Conservation (phyloP, 35 echinoderm and acorn worm genomes). For the Anneissia japonica region DNA sequence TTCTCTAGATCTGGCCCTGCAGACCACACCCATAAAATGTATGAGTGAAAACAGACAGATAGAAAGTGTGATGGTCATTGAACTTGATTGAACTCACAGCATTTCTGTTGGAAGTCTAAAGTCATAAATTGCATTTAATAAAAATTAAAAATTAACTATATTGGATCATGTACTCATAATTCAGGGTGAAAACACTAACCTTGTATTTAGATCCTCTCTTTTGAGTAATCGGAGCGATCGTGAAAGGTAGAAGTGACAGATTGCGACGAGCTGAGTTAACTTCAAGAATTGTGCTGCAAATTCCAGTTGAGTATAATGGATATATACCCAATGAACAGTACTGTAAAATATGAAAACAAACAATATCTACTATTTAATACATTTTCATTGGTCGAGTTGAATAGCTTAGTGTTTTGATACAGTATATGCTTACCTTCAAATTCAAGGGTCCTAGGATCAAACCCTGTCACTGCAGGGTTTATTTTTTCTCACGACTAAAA, state of each 20-base stretch:
- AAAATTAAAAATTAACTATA: not conserved
- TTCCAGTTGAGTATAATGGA: conserved; percentile 56
- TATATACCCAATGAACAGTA: conserved; percentile 83
- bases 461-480: too few species aligned
- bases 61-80: too few species aligned
- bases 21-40: too few species aligned
- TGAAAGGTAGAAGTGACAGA: conserved; percentile 85
- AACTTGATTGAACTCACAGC: conserved; percentile 7
- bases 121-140: not conserved
- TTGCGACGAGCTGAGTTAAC: conserved; percentile 62
- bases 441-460: too few species aligned
- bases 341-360: conserved; percentile 51
- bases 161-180: not conserved
- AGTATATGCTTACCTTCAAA: too few species aligned
- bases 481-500: too few species aligned
- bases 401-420: too few species aligned
- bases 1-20: too few species aligned
- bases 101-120: not conserved
- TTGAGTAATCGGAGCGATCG: conserved; percentile 56
- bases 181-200: conserved; percentile 21
- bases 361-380: too few species aligned
- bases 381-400: too few species aligned
- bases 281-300: conserved; percentile 63
- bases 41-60: too few species aligned
- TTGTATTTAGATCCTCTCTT: conserved; percentile 56